These are phyloP conservation scores for Leptopilina clavipes DNA, from an alignment of 1,140 invertebrate species.

Conservation along the genomic window DNA sequence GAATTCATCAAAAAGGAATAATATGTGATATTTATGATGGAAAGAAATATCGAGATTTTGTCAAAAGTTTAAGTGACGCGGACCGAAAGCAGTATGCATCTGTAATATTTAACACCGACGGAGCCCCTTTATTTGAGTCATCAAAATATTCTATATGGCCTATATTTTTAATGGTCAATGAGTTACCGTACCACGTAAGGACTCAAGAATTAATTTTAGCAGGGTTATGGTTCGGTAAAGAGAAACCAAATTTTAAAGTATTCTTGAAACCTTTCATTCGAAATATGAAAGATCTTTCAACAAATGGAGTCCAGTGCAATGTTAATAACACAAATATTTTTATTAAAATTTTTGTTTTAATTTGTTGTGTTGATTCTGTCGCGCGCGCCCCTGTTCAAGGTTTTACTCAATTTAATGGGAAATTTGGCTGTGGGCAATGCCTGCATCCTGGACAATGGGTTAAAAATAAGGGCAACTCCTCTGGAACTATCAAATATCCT, in stretches of 20 bases:
- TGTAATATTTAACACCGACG: constrained; percentile 48
- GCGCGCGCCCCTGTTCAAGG: constrained; percentile 49
- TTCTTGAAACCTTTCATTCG: constrained; percentile 49
- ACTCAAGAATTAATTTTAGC: constrained; percentile 39
- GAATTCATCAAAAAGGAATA: not conserved
- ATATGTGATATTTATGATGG: constrained; percentile 41
- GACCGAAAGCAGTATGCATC: constrained; percentile 35
- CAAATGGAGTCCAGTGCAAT: constrained; percentile 40
- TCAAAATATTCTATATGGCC: constrained; percentile 46
- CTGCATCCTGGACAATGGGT: constrained; percentile 40
- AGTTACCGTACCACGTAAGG: constrained; percentile 43
- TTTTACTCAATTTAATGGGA: constrained; percentile 41
- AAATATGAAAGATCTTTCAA: constrained; percentile 43
- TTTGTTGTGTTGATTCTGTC: constrained; percentile 44
- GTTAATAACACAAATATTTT: constrained; percentile 33
- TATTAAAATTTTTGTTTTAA: constrained; percentile 43
- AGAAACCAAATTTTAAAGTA: constrained; percentile 46
- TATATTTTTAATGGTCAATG: constrained; percentile 48
- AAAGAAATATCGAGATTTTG: constrained; percentile 36
- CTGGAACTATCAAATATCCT: constrained; percentile 36
- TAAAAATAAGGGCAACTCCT: not conserved
- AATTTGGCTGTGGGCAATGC: constrained; percentile 46
- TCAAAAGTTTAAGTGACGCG: constrained; percentile 23
- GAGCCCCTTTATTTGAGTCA: constrained; percentile 43
- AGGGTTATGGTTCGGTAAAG: constrained; percentile 45